Conservation (phyloP, 2,888 invertebrate species). For the Synanthedon myopaeformis region DNA sequence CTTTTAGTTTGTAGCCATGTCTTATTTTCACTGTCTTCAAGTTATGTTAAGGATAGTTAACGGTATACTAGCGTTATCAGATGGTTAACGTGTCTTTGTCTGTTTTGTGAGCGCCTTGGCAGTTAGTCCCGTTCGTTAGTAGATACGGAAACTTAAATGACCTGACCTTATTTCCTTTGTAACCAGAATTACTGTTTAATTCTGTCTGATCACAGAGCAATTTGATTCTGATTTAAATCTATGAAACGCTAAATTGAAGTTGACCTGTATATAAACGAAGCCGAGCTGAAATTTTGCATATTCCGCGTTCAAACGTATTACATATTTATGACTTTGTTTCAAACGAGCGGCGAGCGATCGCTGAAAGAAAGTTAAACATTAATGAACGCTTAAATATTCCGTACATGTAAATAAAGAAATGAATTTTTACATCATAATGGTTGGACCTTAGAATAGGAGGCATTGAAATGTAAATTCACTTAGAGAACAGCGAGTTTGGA, state of each 20-base stretch:
- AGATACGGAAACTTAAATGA: no score
- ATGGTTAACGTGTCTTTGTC: no score
- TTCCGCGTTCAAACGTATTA: slow-evolving; percentile 43
- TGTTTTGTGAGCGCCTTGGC: no score
- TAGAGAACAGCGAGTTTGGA: slow-evolving; percentile 2
- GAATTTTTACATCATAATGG: slow-evolving; percentile 56
- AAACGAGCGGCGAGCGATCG: slow-evolving; percentile 34
- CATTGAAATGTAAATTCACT: slow-evolving; percentile 44
- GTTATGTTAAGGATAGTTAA: no score
- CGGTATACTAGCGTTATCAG: no score
- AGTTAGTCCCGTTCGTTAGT: no score
- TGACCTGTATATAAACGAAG: slow-evolving; percentile 47
- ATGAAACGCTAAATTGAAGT: slow-evolving; percentile 42
- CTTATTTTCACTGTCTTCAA: no score
- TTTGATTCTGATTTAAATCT: slow-evolving; percentile 25
- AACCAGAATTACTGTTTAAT: slow-evolving; percentile 1
- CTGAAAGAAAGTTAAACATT: slow-evolving; percentile 63
- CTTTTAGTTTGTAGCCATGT: no score
- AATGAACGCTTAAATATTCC: slow-evolving; percentile 64
- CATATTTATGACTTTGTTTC: slow-evolving; percentile 67
- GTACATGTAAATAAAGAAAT: slow-evolving; percentile 60
- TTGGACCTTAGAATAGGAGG: slow-evolving; percentile 12
- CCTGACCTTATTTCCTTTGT: neutral
- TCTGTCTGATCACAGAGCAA: slow-evolving; percentile 13
- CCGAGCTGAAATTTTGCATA: slow-evolving; percentile 46